phyloP scores from a whole-genome alignment of 1,140 invertebrate genomes.

The Philopotamus ludificatus region DNA sequence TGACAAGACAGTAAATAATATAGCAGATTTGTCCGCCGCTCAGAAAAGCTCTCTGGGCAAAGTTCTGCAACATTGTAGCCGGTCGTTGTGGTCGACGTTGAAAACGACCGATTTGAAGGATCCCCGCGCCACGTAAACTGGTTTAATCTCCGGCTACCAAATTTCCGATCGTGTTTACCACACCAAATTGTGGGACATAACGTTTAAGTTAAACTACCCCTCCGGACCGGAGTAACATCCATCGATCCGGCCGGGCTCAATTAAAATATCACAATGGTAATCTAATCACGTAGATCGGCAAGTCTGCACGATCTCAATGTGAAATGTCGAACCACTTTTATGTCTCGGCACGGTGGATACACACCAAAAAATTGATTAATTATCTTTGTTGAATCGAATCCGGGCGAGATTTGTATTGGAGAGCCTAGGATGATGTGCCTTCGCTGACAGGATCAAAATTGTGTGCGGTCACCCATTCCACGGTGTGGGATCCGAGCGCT shows the following conservation, averaged over 20 bases:
- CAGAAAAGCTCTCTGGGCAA: background rate
- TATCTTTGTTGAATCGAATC: constrained; percentile 5
- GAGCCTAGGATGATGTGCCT: background rate
- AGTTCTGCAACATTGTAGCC: constrained; percentile 17
- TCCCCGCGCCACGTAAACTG: background rate
- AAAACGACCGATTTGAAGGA: constrained; percentile 16
- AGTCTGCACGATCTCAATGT: background rate
- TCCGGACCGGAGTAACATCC: no score
- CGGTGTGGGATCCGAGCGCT: background rate
- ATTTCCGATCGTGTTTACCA: no score
- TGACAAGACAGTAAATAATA: constrained; percentile 10
- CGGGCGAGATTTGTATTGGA: background rate
- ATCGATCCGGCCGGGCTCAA: no score
- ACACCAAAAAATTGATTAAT: background rate
- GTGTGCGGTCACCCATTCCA: background rate
- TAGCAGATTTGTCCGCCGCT: constrained; percentile 16
- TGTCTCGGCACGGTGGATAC: background rate
- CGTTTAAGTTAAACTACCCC: no score
- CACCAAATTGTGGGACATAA: no score
- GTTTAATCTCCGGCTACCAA: background rate
- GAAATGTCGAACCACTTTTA: constrained; percentile 4
- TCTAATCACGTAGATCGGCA: background rate
- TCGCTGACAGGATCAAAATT: constrained; percentile 3
- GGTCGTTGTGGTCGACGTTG: background rate
- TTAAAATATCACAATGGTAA: background rate